Conservation (phyloP, 2,797 vertebrate genomes). For the Onychomys leucogaster region DNA sequence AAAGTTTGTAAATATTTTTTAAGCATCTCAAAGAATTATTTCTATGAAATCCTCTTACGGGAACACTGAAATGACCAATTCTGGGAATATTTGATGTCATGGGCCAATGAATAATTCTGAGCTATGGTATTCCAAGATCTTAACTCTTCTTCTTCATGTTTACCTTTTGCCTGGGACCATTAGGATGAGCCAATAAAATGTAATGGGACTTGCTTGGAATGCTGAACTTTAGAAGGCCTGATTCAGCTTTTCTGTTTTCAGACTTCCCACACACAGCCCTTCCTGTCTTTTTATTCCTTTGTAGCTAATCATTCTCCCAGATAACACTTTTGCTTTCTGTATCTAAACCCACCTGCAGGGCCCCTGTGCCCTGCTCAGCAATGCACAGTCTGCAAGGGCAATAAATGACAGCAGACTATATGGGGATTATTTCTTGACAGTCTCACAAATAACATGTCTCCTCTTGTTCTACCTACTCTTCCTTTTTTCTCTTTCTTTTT, state of each 20-base stretch:
- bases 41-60: not conserved
- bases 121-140: not conserved
- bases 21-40: slow-evolving; percentile 28
- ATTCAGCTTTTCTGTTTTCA: not conserved
- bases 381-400: not conserved
- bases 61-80: not conserved
- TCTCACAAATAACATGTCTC: not conserved
- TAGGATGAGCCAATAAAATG: not conserved
- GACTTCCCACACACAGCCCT: not conserved
- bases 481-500: not conserved
- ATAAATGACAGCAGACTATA: not conserved
- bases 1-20: not conserved
- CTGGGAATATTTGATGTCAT: not conserved
- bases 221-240: not conserved
- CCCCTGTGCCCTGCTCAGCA: not conserved
- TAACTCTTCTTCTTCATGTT: not conserved
- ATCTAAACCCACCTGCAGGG: not conserved
- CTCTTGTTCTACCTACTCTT: not conserved
- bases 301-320: not conserved
- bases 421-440: not conserved
- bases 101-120: not conserved
- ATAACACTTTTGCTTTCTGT: not conserved
- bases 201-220: slow-evolving; percentile 51
- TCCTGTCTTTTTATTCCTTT: not conserved
- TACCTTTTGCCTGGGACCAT: not conserved